Conservation (phyloP, 2,888 invertebrate species). For the Lasioglossum vierecki region DNA sequence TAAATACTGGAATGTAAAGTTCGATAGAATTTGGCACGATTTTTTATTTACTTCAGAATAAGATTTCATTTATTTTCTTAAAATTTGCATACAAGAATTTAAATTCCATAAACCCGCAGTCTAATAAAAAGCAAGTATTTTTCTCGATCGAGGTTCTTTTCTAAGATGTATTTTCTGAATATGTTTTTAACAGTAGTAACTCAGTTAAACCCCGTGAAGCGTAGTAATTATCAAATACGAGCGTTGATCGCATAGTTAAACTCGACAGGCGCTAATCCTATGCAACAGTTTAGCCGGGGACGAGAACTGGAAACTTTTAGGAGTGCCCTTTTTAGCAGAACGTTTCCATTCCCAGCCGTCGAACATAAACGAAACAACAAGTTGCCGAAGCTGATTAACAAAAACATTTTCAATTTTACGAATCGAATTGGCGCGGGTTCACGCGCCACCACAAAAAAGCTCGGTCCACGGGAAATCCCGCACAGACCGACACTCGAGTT, state of each 20-base stretch:
- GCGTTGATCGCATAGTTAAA: neutral
- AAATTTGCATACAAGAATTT: too few species aligned
- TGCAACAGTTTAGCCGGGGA: neutral
- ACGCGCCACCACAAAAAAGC: neutral
- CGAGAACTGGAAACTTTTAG: neutral
- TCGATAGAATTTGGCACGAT: too few species aligned
- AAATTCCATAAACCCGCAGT: too few species aligned
- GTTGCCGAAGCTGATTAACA: neutral
- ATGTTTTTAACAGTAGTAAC: neutral
- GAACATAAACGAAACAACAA: neutral
- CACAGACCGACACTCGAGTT: constrained; percentile 6
- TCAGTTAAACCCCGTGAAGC: neutral
- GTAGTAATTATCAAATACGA: neutral
- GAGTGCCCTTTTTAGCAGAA: neutral
- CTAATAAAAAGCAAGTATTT: too few species aligned
- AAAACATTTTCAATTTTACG: constrained; percentile 18
- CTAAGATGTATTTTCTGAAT: neutral
- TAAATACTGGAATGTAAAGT: too few species aligned
- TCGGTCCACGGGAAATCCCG: constrained; percentile 1
- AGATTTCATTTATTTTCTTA: too few species aligned
- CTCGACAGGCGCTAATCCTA: neutral
- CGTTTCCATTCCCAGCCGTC: neutral
- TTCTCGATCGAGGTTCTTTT: too few species aligned
- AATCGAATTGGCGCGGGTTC: neutral
- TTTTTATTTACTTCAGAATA: too few species aligned